phyloP scores from a whole-genome alignment of 2,113 vertebrate genomes.

The Ginglymostoma cirratum region DNA sequence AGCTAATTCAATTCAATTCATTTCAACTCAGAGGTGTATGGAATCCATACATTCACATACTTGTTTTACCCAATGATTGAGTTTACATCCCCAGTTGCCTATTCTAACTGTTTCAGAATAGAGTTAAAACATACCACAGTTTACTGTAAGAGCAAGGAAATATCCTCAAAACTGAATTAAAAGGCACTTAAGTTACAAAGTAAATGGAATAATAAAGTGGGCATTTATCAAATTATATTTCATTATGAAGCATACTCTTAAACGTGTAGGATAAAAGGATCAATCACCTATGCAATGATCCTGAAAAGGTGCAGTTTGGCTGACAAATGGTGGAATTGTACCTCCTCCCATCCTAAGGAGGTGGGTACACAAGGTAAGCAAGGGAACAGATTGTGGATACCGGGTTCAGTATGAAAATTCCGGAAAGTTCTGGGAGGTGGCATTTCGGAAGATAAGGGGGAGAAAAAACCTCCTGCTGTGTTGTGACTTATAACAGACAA shows the following conservation, averaged over 20 bases:
- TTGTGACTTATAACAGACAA: background rate
- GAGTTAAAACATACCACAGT: background rate
- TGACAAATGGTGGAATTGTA: background rate
- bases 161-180: background rate
- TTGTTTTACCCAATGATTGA: background rate
- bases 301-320: background rate
- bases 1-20: background rate
- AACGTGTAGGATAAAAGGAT: background rate
- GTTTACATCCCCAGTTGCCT: background rate
- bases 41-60: background rate
- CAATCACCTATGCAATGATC: background rate
- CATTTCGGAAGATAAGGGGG: background rate
- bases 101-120: background rate
- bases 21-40: background rate
- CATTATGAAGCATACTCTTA: background rate
- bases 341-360: background rate
- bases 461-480: background rate
- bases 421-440: background rate
- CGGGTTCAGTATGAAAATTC: background rate
- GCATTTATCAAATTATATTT: background rate
- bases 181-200: background rate
- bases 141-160: background rate
- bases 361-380: background rate
- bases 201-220: background rate
- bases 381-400: background rate